Percentiles rank a stretch among this genome's conserved stretches.
These are phyloP conservation scores for Ganaspis brasiliensis DNA, from an alignment of 2,888 invertebrate species.

Conservation along the genomic window DNA sequence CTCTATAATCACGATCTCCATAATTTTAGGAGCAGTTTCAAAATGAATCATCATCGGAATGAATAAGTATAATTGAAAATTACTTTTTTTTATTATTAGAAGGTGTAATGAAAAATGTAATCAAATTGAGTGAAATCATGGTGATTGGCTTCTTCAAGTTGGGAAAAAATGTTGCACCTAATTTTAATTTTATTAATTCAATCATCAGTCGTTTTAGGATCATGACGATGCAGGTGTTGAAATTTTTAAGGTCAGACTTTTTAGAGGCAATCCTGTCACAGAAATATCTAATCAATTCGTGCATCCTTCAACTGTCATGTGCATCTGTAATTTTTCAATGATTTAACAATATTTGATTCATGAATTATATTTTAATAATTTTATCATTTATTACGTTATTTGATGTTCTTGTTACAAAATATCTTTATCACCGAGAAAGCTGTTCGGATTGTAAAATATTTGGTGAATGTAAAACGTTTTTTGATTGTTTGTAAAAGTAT, in stretches of 20 bases:
- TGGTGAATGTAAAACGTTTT: too few relatives aligned
- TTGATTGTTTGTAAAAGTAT: too few relatives aligned
- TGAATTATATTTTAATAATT: too few relatives aligned
- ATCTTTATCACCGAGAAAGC: too few relatives aligned
- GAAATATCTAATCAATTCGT: not conserved
- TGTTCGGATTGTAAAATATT: too few relatives aligned
- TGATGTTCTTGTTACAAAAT: too few relatives aligned
- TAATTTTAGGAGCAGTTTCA: too few relatives aligned
- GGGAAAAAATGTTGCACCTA: not conserved
- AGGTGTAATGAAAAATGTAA: not conserved
- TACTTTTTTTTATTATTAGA: not conserved
- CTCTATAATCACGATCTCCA: too few relatives aligned
- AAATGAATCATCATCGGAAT: too few relatives aligned
- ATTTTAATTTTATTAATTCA: conserved; percentile 4
- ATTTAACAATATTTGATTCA: too few relatives aligned
- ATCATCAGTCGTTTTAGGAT: conserved; percentile 13
- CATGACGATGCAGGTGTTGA: conserved; percentile 23
- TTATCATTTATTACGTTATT: too few relatives aligned
- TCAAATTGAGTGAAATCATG: not conserved
- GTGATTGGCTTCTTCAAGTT: not conserved
- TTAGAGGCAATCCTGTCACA: not conserved
- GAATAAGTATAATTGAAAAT: not conserved
- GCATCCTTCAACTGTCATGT: conserved; percentile 15
- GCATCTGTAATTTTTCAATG: not conserved
- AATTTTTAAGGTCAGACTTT: conserved; percentile 10